Evolutionary conservation across 2,797 vertebrate species (phyloP), one percentile per base, ranked within the genome.

Genomic region (Simalia tracyae): DNA sequence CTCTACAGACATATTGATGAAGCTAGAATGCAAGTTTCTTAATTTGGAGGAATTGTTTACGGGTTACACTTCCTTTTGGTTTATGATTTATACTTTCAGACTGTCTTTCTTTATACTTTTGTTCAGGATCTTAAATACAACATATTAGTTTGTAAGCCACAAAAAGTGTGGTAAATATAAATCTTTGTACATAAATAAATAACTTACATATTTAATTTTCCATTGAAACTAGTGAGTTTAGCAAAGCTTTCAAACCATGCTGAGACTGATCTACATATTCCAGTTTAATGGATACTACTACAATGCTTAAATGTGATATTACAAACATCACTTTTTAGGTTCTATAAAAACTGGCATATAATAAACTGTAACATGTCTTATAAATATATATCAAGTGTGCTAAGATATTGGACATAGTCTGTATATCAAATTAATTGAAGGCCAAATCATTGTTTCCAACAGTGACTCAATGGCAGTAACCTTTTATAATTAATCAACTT

Each of bases 401-500:
- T 92, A 90, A 92, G 63, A 87, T 89, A 56, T 91, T 91, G 89
- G 86, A 19, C 84, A 84, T 66, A 92, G 50, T 84, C 68, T 90
- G 90, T 31, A 68, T 95, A 92, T 90, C 93, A 95, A 88, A 92
- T 90, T 90, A 94, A 94, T 94, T 96, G 89, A 94, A 95, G 88
- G 57, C 91, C 84, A 93, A 89, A 89, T 31, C 95, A 91, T 89
- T 94, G 42, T 88, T 97, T 94, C 91, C 93, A 93, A 92, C 93
- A 95, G 60, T 86, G 86, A 94, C 90, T 96, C 95, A 96, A 97
- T 96, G 97, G 94, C 95, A 96, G 95, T 97, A 97, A 98, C 97
- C 97, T 98, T 96, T 97, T 91, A 81, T 81, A 94, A 97, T 97
- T 98, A 98, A 98, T 98, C 98, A 98, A 98, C 96, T 96, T 46